Conservation (phyloP, 2,113 vertebrate species). For the Harpagus bidentatus region DNA sequence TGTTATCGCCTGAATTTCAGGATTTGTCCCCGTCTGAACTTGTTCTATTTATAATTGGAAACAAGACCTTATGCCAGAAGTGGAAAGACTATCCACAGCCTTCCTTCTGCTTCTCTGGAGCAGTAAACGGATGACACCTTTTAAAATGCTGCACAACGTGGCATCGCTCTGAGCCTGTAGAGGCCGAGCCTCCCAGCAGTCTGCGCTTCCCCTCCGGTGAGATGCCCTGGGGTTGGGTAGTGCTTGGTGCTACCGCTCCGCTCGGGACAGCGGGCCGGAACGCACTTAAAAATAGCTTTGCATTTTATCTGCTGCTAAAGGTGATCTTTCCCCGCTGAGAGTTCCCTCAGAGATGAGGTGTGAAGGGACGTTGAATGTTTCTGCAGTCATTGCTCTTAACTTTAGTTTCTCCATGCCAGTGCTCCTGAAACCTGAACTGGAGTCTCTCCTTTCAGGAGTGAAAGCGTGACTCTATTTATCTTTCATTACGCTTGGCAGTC, state of each 20-base stretch:
- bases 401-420: accelerated
- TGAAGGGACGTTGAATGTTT: not conserved
- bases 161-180: not conserved
- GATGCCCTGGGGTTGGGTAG: too few species aligned
- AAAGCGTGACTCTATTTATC: accelerated
- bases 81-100: not conserved
- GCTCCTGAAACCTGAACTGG: not conserved
- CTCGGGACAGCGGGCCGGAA: too few species aligned
- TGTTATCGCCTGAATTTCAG: accelerated
- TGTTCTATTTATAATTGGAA: not conserved
- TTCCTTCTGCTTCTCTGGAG: not conserved
- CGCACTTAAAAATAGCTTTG: accelerated
- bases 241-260: accelerated
- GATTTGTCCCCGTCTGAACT: not conserved
- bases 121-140: too few species aligned
- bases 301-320: not conserved
- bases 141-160: not conserved
- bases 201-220: not conserved
- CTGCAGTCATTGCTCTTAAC: not conserved
- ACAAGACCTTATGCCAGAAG: not conserved
- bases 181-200: too few species aligned
- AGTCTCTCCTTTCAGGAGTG: not conserved
- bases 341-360: not conserved
- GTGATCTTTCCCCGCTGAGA: not conserved
- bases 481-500: accelerated